Evolutionary conservation across 2,113 vertebrate genomes (phyloP).

Genomic region (Loxodonta africana): DNA sequence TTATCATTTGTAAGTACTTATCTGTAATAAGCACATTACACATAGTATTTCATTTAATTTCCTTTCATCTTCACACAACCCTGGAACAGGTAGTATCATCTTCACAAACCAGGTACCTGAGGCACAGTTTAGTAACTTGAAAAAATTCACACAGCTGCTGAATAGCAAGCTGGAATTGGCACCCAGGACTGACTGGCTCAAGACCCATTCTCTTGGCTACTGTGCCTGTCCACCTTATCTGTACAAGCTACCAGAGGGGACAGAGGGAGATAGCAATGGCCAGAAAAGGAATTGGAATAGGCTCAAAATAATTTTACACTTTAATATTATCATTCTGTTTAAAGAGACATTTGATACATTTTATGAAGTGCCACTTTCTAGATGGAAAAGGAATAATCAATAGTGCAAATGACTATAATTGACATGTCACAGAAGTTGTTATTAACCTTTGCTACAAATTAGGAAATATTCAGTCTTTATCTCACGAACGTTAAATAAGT

Average conservation of each 20-base stretch:
- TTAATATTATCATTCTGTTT: not conserved
- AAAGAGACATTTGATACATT: not conserved
- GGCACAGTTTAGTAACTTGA: not conserved
- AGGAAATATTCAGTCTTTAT: not conserved
- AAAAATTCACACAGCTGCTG: not conserved
- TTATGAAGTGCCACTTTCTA: not conserved
- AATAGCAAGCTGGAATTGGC: not conserved
- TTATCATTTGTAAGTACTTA: not conserved
- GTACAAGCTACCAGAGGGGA: no score
- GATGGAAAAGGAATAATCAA: not conserved
- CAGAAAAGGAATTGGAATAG: not conserved
- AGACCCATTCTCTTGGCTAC: not conserved
- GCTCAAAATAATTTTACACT: not conserved
- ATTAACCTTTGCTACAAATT: not conserved
- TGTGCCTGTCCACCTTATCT: no score
- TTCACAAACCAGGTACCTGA: slow-evolving; percentile 2
- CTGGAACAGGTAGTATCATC: not conserved
- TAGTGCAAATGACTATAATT: not conserved
- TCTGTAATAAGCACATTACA: not conserved
- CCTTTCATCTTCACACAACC: not conserved
- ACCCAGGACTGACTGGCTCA: not conserved
- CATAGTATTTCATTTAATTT: not conserved
- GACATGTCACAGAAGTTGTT: not conserved
- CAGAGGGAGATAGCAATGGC: rapidly evolving
- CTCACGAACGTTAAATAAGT: slow-evolving; percentile 14